Evolutionary conservation across 1,140 invertebrate genomes (phyloP).

Genomic region (Pseudomyrmex dendroicus): DNA sequence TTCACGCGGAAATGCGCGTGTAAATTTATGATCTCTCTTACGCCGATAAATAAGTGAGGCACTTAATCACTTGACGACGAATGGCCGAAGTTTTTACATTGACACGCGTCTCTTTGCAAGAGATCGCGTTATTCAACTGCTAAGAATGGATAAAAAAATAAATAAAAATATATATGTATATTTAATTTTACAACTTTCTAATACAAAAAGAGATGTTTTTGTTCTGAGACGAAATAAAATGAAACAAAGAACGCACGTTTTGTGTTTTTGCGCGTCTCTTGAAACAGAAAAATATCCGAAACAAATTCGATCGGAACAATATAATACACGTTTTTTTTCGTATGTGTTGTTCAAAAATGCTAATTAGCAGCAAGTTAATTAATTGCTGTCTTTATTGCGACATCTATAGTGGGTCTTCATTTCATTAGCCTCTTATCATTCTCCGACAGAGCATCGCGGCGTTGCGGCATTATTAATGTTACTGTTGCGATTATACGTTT

Average conservation of each 20-base stretch:
- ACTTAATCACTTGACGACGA: background rate
- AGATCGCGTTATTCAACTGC: too few relatives aligned
- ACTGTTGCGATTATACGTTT: conserved; percentile 49
- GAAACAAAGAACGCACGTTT: too few relatives aligned
- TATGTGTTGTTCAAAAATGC: background rate
- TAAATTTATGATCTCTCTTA: background rate
- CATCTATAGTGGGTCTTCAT: conserved; percentile 28
- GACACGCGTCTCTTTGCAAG: too few relatives aligned
- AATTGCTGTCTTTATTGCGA: conserved; percentile 19
- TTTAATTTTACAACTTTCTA: too few relatives aligned
- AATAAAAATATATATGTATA: too few relatives aligned
- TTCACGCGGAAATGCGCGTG: background rate
- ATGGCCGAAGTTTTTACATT: too few relatives aligned
- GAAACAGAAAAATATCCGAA: too few relatives aligned
- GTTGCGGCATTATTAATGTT: conserved; percentile 47
- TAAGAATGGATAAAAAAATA: too few relatives aligned
- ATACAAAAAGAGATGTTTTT: too few relatives aligned
- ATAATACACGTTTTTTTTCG: background rate
- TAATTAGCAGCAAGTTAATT: conserved; percentile 30
- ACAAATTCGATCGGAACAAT: too few relatives aligned
- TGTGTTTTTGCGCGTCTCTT: too few relatives aligned
- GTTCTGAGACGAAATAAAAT: too few relatives aligned
- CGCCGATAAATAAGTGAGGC: background rate
- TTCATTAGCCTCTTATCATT: conserved; percentile 58
- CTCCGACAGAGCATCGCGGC: conserved; percentile 11